phyloP scores from a whole-genome alignment of 23 tunicate species.

The Clavelina lepadiformis region DNA sequence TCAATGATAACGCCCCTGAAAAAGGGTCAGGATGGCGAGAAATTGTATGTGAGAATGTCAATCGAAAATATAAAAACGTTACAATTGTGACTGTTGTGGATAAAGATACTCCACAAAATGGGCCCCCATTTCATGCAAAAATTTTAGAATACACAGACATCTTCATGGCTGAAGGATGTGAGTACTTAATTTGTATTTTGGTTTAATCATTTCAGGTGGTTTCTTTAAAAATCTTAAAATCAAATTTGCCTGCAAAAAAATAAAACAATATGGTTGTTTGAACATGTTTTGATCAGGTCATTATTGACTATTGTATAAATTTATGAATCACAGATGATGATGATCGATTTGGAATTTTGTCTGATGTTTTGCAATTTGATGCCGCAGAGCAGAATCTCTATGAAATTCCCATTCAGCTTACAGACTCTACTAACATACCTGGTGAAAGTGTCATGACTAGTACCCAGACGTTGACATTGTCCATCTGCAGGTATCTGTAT shows the following conservation, averaged over 20 bases:
- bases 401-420: constrained; percentile 16
- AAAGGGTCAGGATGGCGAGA: constrained; percentile 8
- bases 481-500: constrained; percentile 34
- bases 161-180: constrained; percentile 17
- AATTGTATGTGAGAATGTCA: constrained; percentile 42
- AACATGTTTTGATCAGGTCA: too few relatives aligned
- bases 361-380: too few relatives aligned
- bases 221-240: too few relatives aligned
- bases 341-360: too few relatives aligned
- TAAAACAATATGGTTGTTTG: too few relatives aligned
- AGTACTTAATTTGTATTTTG: too few relatives aligned
- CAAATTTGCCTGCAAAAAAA: too few relatives aligned
- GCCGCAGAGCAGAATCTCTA: constrained; percentile 2
- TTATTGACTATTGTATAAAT: too few relatives aligned
- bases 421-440: neutral
- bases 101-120: constrained; percentile 41
- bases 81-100: constrained; percentile 37
- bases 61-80: neutral
- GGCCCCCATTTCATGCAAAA: constrained; percentile 48
- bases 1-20: constrained; percentile 71
- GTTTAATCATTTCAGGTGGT: too few relatives aligned
- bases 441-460: constrained; percentile 36
- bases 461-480: constrained; percentile 41
- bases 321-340: too few relatives aligned
- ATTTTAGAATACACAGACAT: constrained; percentile 1